Base-by-base conservation (phyloP, 2,797 vertebrate genomes). In the Ctenopoma multispine region DNA sequence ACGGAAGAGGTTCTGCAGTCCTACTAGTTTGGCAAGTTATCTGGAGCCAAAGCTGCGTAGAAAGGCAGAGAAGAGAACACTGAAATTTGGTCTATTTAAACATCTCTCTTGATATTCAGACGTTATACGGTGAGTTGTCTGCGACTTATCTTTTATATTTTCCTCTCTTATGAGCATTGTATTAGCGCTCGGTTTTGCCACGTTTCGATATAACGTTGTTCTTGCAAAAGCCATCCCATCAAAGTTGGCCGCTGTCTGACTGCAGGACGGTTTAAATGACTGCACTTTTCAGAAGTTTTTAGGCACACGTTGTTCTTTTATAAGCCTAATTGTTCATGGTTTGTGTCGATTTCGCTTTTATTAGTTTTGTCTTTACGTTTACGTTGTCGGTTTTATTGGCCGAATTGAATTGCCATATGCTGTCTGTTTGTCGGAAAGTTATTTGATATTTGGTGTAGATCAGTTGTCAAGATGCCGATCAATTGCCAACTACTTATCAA, bases 1-100 rank as follows among this genome's bases (percentile, higher is more conserved):
- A 94, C 94, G 94, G 94, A 95, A 95, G 94, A 94, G 91, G 81
- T 81, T 93, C 74, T 89, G 84, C 81, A 89, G 92, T 82, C 73
- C 81, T 93, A 91, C 94, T 84, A 92, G 90, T 90, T 90, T 88
- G 86, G 89, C 92, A 89, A 93, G 84, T 91, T 89, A 80, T 75
- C 72, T 83, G 51, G 69, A 59, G 84, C 87, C 79, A 87, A 87
- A 85, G 85, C 87, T 36, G 82, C 77, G 85, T 18, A 82, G 83
- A 89, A 85, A 90, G 81, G 87, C 85, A 83, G 84, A 85, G 84
- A 87, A 87, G 75, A 73, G 71, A 72, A 72, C 79, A 87, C 53
- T 79, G 75, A 59, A 1, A 58, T 81, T 88, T 84, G 75, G 77
- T 89, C 81, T 84, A 83, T 92, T 92, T 86, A n/a, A 50, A 80